Evolutionary conservation across 2,888 invertebrate species (phyloP).

Genomic region (Rhodophaea formosa): DNA sequence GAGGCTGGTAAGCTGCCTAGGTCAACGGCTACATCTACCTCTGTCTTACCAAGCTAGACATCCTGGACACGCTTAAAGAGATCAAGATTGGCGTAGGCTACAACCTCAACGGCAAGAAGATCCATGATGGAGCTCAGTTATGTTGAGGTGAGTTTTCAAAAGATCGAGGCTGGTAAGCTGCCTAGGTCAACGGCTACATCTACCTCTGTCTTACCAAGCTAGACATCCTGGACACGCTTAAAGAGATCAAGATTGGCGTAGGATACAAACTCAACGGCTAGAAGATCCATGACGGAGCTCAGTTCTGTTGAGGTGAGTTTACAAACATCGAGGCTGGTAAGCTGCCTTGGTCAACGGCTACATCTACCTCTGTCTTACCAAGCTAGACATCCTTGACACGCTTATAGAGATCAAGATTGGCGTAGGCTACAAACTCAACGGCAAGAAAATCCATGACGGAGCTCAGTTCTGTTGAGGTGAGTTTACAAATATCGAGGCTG

Average conservation of each 20-base stretch:
- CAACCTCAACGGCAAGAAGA: conserved; percentile 87
- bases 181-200: conserved; percentile 97
- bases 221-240: conserved; percentile 94
- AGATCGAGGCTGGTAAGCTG: conserved; percentile 86
- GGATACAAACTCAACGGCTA: conserved; percentile 91
- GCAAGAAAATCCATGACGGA: too few relatives aligned
- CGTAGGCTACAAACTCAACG: too few relatives aligned
- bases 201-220: conserved; percentile 95
- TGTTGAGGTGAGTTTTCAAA: conserved; percentile 81
- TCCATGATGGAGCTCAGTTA: conserved; percentile 87
- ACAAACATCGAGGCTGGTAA: conserved; percentile 75
- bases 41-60: conserved; percentile 98
- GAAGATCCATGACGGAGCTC: conserved; percentile 87
- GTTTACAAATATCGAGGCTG: too few relatives aligned
- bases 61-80: conserved; percentile 91
- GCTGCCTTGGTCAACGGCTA: conserved; percentile 98
- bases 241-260: conserved; percentile 84
- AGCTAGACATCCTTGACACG: too few relatives aligned
- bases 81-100: conserved; percentile 87
- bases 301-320: conserved; percentile 83
- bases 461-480: too few relatives aligned
- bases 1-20: conserved; percentile 89
- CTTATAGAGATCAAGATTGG: too few relatives aligned
- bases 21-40: conserved; percentile 97
- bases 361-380: conserved; percentile 93